phyloP scores from a whole-genome alignment of 2,113 vertebrate genomes.

The Austrofundulus limnaeus region DNA sequence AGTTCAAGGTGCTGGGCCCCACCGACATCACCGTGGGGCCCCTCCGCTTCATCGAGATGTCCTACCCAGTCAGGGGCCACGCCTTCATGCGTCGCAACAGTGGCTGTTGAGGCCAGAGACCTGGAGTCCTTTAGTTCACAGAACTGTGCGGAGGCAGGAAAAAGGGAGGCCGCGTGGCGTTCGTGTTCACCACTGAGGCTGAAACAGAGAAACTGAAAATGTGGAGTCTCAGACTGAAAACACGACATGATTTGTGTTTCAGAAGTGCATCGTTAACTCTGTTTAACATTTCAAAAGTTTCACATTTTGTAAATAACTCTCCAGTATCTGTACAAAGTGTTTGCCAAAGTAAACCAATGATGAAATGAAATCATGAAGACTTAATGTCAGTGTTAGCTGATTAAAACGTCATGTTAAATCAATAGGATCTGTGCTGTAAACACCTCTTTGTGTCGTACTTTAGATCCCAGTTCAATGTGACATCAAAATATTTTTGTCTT shows the following conservation, averaged over 20 bases:
- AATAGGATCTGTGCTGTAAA: too few relatives aligned
- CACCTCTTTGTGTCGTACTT: neutral
- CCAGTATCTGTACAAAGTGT: neutral
- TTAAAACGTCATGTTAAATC: neutral
- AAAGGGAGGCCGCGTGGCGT: constrained; percentile 3
- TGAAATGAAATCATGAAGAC: constrained; percentile 1
- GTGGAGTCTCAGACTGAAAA: neutral
- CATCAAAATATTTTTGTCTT: neutral
- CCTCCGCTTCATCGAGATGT: constrained; percentile 84
- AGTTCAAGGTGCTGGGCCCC: constrained; percentile 82
- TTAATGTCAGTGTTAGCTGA: constrained; percentile 1
- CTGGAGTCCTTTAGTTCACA: too few relatives aligned
- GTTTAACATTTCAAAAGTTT: too few relatives aligned
- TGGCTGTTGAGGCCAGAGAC: constrained; percentile 44
- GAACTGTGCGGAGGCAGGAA: neutral
- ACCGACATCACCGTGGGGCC: constrained; percentile 80
- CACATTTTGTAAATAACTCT: neutral
- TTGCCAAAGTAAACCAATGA: constrained; percentile 19
- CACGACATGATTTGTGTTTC: neutral
- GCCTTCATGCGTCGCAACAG: constrained; percentile 86
- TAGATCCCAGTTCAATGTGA: neutral
- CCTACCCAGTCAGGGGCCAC: constrained; percentile 73
- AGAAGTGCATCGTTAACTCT: neutral
- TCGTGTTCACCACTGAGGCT: too few relatives aligned
- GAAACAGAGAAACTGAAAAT: too few relatives aligned